Evolutionary conservation across 2,113 vertebrate species (phyloP).

Genomic region (Anolis carolinensis): DNA sequence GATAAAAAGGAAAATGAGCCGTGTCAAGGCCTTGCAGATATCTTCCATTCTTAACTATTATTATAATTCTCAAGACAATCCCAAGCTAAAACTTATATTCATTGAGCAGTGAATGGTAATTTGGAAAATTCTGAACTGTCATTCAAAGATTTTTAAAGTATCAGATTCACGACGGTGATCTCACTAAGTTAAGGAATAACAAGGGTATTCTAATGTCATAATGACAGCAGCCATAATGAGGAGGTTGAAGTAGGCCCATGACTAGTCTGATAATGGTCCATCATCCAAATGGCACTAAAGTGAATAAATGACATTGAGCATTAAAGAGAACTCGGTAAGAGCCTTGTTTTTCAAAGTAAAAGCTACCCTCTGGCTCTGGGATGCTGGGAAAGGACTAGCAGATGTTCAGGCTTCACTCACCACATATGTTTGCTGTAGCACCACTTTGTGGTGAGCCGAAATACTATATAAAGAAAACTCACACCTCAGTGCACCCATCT

Average conservation of each 20-base stretch:
- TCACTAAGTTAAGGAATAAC: neutral
- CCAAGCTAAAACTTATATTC: neutral
- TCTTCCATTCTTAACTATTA: neutral
- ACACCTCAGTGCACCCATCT: too few relatives aligned
- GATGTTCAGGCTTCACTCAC: neutral
- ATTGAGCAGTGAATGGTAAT: neutral
- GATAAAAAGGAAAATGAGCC: neutral
- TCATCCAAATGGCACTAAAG: constrained; percentile 26
- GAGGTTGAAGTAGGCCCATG: neutral
- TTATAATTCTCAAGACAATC: neutral
- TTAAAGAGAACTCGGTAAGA: neutral
- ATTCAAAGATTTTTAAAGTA: neutral
- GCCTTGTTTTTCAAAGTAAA: neutral
- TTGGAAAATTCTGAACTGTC: neutral
- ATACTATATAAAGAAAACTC: too few relatives aligned
- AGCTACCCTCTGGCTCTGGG: neutral
- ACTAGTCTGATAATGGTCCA: neutral
- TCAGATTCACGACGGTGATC: neutral
- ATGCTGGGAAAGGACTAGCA: neutral
- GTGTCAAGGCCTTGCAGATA: neutral
- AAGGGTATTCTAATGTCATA: constrained; percentile 18
- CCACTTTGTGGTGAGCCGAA: too few relatives aligned
- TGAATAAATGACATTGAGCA: constrained; percentile 19
- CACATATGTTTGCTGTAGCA: too few relatives aligned
- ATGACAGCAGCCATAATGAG: neutral